phyloP scores from a whole-genome alignment of 1,140 invertebrate species.

The Penaeus indicus region DNA sequence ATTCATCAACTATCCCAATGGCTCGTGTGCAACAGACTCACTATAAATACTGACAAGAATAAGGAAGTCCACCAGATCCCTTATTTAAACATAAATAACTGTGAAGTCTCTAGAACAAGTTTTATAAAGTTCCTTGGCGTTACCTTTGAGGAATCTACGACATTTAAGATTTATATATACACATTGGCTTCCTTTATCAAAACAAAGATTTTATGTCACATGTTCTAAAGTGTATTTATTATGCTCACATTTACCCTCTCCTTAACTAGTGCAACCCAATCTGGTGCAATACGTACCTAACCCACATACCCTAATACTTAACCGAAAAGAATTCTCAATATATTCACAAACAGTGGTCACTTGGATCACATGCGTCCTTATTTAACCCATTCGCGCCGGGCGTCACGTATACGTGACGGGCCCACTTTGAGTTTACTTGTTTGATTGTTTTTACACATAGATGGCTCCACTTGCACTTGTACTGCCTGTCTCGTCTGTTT shows the following conservation, averaged over 20 bases:
- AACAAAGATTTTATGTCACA: background rate
- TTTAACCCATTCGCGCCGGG: too few relatives aligned
- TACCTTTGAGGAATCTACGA: too few relatives aligned
- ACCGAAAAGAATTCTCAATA: background rate
- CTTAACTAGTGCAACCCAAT: background rate
- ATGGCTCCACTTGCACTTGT: too few relatives aligned
- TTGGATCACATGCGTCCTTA: background rate
- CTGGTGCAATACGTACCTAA: background rate
- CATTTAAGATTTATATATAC: background rate
- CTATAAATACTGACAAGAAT: too few relatives aligned
- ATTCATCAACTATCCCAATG: background rate
- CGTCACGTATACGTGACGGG: too few relatives aligned
- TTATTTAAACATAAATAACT: too few relatives aligned
- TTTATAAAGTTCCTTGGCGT: too few relatives aligned
- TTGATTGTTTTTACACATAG: too few relatives aligned
- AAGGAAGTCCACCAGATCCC: too few relatives aligned
- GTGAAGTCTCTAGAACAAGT: too few relatives aligned
- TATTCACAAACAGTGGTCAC: slow-evolving; percentile 18
- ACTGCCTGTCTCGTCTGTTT: too few relatives aligned
- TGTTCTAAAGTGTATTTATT: slow-evolving; percentile 27
- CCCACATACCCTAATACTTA: background rate
- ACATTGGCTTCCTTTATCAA: slow-evolving; percentile 1
- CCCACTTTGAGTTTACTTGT: too few relatives aligned
- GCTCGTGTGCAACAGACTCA: background rate
- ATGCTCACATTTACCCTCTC: background rate